A percentile compares a stretch with the other conserved stretches of the same genome.
phyloP scores from a whole-genome alignment of 2,888 invertebrate species.

The Euphydryas editha region DNA sequence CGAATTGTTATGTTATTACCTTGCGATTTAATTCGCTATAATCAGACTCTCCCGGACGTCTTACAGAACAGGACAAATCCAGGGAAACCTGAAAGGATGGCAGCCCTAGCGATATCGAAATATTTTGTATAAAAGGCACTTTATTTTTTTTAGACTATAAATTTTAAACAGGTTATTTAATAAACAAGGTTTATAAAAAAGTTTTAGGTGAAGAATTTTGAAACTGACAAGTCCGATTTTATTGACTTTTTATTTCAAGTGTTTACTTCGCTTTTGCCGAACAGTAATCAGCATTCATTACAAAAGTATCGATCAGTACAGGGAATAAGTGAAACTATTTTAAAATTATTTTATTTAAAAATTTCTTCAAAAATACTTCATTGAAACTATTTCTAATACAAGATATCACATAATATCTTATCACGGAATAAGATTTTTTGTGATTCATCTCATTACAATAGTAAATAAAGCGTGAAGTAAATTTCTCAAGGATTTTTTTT shows the following conservation, averaged over 20 bases:
- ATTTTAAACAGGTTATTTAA: background rate
- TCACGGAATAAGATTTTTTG: slow-evolving; percentile 9
- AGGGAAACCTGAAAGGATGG: too few relatives aligned
- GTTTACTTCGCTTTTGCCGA: background rate
- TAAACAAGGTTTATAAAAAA: slow-evolving; percentile 2
- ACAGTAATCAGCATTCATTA: background rate
- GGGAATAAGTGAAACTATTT: background rate
- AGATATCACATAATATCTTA: slow-evolving; percentile 12
- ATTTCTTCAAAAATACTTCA: background rate
- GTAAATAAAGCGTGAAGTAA: background rate
- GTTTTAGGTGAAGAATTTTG: background rate
- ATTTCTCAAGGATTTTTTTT: background rate
- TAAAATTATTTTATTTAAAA: background rate
- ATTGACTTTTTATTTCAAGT: background rate
- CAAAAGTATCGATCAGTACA: slow-evolving; percentile 2
- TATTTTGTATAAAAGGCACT: slow-evolving; percentile 10
- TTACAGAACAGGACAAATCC: too few relatives aligned
- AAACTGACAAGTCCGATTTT: background rate
- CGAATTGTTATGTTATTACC: too few relatives aligned
- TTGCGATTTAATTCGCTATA: too few relatives aligned
- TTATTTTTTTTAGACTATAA: background rate
- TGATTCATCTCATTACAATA: background rate
- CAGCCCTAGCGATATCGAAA: background rate
- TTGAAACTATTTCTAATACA: background rate
- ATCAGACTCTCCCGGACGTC: too few relatives aligned